These are phyloP conservation scores for Phoenicopterus ruber DNA, from an alignment of 2,113 vertebrate species.

Conservation along the genomic window DNA sequence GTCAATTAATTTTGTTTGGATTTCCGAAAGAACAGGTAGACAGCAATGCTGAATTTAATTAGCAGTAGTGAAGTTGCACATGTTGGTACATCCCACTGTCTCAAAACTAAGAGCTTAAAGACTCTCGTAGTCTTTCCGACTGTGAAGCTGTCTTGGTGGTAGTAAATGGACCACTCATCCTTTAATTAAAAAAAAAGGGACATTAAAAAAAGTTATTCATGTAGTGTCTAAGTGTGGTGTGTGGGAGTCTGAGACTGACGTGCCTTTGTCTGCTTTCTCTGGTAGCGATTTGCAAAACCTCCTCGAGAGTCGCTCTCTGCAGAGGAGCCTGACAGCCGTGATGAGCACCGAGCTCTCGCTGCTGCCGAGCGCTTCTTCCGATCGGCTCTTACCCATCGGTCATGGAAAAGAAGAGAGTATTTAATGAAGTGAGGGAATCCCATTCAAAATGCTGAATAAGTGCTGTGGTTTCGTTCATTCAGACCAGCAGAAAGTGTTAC, in stretches of 20 bases:
- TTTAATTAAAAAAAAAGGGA: neutral
- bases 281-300: neutral
- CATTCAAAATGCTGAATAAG: neutral
- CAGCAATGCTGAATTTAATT: constrained; percentile 1
- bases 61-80: neutral
- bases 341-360: neutral
- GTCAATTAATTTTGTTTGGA: neutral
- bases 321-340: neutral
- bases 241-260: neutral
- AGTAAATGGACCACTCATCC: neutral
- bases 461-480: neutral
- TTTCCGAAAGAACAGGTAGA: neutral
- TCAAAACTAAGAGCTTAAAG: neutral
- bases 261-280: neutral
- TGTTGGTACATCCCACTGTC: neutral
- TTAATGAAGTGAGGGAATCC: neutral
- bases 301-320: neutral
- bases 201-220: neutral
- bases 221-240: neutral
- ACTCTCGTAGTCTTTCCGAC: neutral
- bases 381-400: neutral
- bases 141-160: neutral
- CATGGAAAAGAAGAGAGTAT: neutral
- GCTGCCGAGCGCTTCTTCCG: neutral
- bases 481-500: neutral